Evolutionary conservation across 1,140 invertebrate species (phyloP), one percentile per base, ranked within the genome.

Genomic region (Zaprionus tsacasi): DNA sequence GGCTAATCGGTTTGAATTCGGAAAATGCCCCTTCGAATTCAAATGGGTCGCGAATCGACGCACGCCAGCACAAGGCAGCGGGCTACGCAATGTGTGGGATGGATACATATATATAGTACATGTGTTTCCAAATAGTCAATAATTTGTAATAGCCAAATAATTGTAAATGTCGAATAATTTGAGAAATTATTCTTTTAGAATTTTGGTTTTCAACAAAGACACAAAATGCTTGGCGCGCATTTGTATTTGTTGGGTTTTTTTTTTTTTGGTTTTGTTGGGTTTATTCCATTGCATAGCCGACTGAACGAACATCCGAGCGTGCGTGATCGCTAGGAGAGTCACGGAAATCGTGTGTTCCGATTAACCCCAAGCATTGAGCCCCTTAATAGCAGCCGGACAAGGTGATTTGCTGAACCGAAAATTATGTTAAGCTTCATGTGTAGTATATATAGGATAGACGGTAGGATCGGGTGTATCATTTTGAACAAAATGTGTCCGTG

Each of bases 341-440:
- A 89, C 85, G 85, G 85, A 89, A 89, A 89, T 89, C 85, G 25
- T 88, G 75, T 76, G 27, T 50, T 70, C 77, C 70, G 89, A 91
- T 91, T 86, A 89, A 80, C 85, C 85, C 35, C 70, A 30, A 36
- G 82, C 89, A 91, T 76, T 81, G 89, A 91, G 89, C 89, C 89
- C 89, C 89, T 79, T 91, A 91, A 91, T 74, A 74, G 73, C 82
- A 91, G 78, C 85, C 77, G 79, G 82, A 63, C 72, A 40, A 91
- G 89, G 77, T 77, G 89, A 79, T 85, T 86, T 81, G 79, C 73
- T 75, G 76, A 89, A 89, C 81, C 56, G 50, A 89, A 90, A 63
- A 30, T 11, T 27, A 54, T 63, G 48, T 60, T 66, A 78, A 66
- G 79, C 59, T 77, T 54, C 40, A 50, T 50, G 7, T 50, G 11